Evolutionary conservation across 1,140 invertebrate species (phyloP).

Genomic region (Aphaenogaster floridana): DNA sequence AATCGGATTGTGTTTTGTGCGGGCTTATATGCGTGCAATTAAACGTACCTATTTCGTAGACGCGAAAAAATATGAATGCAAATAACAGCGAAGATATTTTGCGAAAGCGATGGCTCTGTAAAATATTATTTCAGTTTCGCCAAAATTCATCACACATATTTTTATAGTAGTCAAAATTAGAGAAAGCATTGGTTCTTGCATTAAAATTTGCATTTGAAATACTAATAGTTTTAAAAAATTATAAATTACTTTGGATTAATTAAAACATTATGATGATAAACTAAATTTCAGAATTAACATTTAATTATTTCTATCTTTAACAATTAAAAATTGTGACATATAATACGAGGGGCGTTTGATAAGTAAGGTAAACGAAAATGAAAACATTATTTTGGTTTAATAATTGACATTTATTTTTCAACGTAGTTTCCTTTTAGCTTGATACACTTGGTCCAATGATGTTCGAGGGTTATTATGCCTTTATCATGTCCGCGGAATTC

Average conservation of each 20-base stretch:
- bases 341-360: background rate
- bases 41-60: constrained; percentile 36
- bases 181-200: background rate
- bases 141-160: background rate
- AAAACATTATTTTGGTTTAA: too few relatives aligned
- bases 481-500: too few relatives aligned
- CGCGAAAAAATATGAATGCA: constrained; percentile 21
- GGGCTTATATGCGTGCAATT: constrained; percentile 28
- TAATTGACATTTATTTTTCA: too few relatives aligned
- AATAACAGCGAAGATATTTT: constrained; percentile 22
- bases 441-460: too few relatives aligned
- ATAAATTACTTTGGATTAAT: background rate
- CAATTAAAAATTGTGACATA: background rate
- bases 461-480: too few relatives aligned
- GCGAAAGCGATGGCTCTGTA: background rate
- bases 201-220: background rate
- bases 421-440: too few relatives aligned
- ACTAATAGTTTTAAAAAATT: background rate
- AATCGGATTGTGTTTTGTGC: constrained; percentile 66
- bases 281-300: background rate
- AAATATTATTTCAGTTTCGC: background rate
- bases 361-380: too few relatives aligned
- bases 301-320: background rate
- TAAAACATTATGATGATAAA: constrained; percentile 2
- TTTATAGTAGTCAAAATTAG: background rate